phyloP scores from a whole-genome alignment of 2,797 vertebrate species.

The Pipistrellus pipistrellus region DNA sequence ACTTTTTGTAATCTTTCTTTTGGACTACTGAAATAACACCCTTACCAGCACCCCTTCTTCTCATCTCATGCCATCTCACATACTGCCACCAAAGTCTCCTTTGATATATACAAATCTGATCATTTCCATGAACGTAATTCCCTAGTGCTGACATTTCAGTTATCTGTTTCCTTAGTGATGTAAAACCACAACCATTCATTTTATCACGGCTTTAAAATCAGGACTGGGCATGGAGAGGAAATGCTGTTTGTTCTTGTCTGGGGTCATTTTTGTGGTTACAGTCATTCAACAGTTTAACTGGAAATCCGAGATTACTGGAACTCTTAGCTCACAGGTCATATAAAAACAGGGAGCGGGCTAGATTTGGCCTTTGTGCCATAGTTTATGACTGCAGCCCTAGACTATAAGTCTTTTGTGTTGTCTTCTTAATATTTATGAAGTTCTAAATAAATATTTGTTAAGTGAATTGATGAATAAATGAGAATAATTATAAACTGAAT shows the following conservation, averaged over 20 bases:
- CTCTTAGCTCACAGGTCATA: too few species aligned
- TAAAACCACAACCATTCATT: background rate
- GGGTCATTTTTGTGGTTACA: background rate
- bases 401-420: background rate
- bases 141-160: background rate
- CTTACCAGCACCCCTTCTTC: background rate
- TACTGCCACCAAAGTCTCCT: background rate
- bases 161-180: background rate
- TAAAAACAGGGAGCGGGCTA: background rate
- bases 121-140: background rate
- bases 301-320: background rate
- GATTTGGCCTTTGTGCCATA: background rate
- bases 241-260: background rate
- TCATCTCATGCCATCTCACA: background rate
- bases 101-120: background rate
- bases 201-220: background rate
- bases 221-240: background rate
- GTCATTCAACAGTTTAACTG: background rate
- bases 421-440: slow-evolving; percentile 1
- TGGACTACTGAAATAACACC: background rate
- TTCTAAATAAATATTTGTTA: background rate
- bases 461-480: slow-evolving; percentile 3
- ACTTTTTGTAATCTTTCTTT: background rate
- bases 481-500: background rate
- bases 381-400: background rate